Base-by-base conservation (phyloP, 1,140 invertebrate species). In the Cyphomyrmex costatus region DNA sequence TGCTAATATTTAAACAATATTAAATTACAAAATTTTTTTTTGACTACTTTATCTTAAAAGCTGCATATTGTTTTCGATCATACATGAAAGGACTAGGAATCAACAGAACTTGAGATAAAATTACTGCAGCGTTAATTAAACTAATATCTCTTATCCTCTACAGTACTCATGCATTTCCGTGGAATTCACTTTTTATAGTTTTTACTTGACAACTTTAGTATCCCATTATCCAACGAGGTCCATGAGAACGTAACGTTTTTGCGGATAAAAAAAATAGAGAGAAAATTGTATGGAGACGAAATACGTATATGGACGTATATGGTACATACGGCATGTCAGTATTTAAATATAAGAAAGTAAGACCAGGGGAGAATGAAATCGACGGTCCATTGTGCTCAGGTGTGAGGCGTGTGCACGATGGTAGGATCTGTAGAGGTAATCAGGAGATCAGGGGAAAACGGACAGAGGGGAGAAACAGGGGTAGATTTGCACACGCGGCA, bases 401-500 rank as follows among this genome's bases (percentile, higher is more conserved):
- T 92, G 89, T 92, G 63, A 91, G 87, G 70, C 87, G 77, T 80
- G 74, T 80, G 71, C 76, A 46, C 56, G 60, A 56, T 33, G 88
- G 60, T 27, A 86, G 68, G 60, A 83, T 83, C 56, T 56, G 36
- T 27, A 46, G n/a, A 65, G 85, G 77, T 51, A 30, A 51, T 27
- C 36, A 49, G 68, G 79, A 51, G 8, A 27, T 78, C 33, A 16
- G 66, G 33, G 27, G 74, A n/a, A 49, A 71, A n/a, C 24, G 30
- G 51, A 21, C 33, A 21, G 60, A 87, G 68, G 82, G 90, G 58
- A 12, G 14, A 74, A 71, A 74, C 83, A 66, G 66, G 89, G 92
- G 89, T 85, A 76, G 91, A 85, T 95, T 95, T 95, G 94, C 94
- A 93, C 94, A 93, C 94, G 94, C 95, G 95, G 93, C 95, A 95